Evolutionary conservation across 1,140 invertebrate genomes (phyloP).

Genomic region (Drosophila serrata): DNA sequence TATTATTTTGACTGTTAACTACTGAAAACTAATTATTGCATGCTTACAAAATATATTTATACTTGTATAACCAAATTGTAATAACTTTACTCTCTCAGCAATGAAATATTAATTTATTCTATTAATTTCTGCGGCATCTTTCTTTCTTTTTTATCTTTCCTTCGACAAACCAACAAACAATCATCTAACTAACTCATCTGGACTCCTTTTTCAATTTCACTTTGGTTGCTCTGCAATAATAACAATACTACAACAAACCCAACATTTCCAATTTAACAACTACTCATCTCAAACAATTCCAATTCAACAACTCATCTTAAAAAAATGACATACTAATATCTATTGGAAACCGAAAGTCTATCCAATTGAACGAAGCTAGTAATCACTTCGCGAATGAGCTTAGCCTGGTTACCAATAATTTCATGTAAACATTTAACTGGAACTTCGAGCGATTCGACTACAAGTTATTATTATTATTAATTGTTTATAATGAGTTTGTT

Average conservation of each 20-base stretch:
- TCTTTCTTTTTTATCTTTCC: conserved; percentile 78
- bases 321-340: conserved; percentile 17
- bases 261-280: conserved; percentile 8
- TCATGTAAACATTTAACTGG: conserved; percentile 70
- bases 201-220: conserved; percentile 52
- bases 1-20: conserved; percentile 60
- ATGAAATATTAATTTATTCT: conserved; percentile 76
- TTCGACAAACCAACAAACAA: conserved; percentile 46
- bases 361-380: conserved; percentile 77
- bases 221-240: conserved; percentile 54
- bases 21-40: conserved; percentile 62
- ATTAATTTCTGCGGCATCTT: conserved; percentile 75
- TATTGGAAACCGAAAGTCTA: conserved; percentile 53
- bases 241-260: conserved; percentile 23
- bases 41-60: conserved; percentile 69
- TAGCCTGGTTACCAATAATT: conserved; percentile 83
- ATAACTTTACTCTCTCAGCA: conserved; percentile 60
- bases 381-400: conserved; percentile 80
- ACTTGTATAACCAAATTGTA: conserved; percentile 56
- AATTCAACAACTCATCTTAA: conserved; percentile 5
- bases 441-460: conserved; percentile 17
- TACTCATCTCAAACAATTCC: conserved; percentile 1
- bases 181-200: conserved; percentile 68
- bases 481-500: conserved; percentile 10
- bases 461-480: conserved; percentile 7